Evolutionary conservation across 2,113 vertebrate species (phyloP).

Genomic region (Sardina pilchardus): DNA sequence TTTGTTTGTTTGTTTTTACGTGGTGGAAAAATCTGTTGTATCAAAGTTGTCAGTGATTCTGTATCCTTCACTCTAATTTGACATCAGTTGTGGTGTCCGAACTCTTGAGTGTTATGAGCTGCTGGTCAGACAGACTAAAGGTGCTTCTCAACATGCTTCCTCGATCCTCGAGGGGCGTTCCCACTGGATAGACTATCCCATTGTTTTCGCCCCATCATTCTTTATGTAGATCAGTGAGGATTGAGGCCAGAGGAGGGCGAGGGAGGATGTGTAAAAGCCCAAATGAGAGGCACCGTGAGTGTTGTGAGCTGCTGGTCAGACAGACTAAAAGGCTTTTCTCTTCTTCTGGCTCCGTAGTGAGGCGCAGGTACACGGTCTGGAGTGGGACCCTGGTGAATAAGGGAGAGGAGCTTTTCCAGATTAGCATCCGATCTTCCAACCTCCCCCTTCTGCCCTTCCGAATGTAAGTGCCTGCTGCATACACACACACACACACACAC

Average conservation of each 20-base stretch:
- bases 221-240: no score
- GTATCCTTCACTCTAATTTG: neutral
- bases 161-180: no score
- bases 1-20: slow-evolving; percentile 8
- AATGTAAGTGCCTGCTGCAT: slow-evolving; percentile 78
- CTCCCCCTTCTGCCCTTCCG: slow-evolving; percentile 84
- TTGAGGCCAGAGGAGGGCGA: no score
- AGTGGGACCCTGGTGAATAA: slow-evolving; percentile 90
- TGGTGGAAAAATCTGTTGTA: neutral
- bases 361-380: slow-evolving; percentile 84
- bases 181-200: no score
- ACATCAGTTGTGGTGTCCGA: neutral
- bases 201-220: no score
- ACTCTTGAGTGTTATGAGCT: neutral
- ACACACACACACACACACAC: neutral
- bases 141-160: no score
- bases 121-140: neutral
- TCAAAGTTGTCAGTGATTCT: neutral
- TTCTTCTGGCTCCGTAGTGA: slow-evolving; percentile 67
- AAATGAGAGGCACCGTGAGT: no score
- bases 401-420: slow-evolving; percentile 83
- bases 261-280: no score
- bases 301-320: neutral
- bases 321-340: neutral
- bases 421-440: slow-evolving; percentile 81